Base-by-base conservation (phyloP, 2,113 vertebrate genomes). In the Rana temporaria region DNA sequence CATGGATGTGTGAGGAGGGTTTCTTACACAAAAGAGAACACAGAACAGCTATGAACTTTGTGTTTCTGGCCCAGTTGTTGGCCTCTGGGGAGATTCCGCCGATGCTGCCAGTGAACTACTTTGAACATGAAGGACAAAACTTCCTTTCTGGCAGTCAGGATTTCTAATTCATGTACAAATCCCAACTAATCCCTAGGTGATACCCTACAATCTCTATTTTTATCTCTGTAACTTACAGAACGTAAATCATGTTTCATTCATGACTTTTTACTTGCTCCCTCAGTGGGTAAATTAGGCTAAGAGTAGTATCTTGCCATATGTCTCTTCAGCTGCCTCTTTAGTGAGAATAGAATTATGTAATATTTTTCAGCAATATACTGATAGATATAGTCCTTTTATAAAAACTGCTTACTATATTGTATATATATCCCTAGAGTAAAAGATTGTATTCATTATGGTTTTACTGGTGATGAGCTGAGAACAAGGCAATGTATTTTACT, bases 181-280 rank as follows among this genome's bases (percentile, higher is more conserved):
- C 68, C 79, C 71, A 38, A 72, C n/a, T 15, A 71, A 48, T 72
- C 79, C 68, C 79, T 72, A 81, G 67, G 79, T 81, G 68, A 72
- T 16, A 81, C 56, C 38, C 56, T 53, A 68, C 67, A 72, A 38
- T 62, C 57, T 68, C 78, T 81, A 72, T 64, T 71, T 72, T 72
- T 81, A 72, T 72, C 67, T 48, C 38, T 4, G 26, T 22, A 81
- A 22, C 79, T 32, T 30, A 56, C 52, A 20, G 67, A 80, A 72
- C 53, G 42, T 72, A 81, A 32, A 64, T n/a, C 24, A 63, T 63
- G 48, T 72, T 63, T 81, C 68, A 81, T 81, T 81, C 79, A 81
- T 63, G 38, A 70, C n/a, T 12, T 32, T 56, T 69, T 63, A 52
- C 56, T 56, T 53, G 20, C 20, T 73, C 60, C 72, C 72, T 60